Evolutionary conservation across 2,797 vertebrate species (phyloP).

Genomic region (Brachyrhaphis roseni): DNA sequence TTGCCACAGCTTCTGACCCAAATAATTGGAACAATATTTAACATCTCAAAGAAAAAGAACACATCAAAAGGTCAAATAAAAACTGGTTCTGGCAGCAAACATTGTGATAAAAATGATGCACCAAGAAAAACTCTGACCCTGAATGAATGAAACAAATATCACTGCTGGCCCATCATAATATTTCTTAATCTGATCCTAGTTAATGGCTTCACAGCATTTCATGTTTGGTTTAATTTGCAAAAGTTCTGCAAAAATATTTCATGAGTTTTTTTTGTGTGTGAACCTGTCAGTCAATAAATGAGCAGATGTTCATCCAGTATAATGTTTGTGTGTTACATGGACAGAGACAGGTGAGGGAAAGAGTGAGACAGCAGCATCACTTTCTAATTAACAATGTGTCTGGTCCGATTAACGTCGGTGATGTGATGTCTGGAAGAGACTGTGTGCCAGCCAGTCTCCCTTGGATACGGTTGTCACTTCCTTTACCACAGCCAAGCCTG

Average conservation of each 20-base stretch:
- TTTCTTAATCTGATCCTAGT: neutral
- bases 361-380: constrained; percentile 54
- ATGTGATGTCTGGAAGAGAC: constrained; percentile 59
- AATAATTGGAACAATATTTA: neutral
- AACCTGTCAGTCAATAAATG: constrained; percentile 1
- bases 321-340: constrained; percentile 22
- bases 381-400: constrained; percentile 75
- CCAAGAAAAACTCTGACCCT: neutral
- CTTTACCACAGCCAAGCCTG: constrained; percentile 66
- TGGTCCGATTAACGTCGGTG: constrained; percentile 62
- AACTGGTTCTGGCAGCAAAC: neutral
- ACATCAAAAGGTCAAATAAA: neutral
- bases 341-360: constrained; percentile 60
- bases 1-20: neutral
- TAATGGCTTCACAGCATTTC: neutral
- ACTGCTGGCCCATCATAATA: neutral
- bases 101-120: neutral
- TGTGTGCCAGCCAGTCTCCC: constrained; percentile 56
- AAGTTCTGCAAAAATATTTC: neutral
- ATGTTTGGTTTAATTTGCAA: neutral
- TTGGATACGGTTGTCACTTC: constrained; percentile 73
- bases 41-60: neutral
- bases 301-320: constrained; percentile 31
- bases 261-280: constrained; percentile 5
- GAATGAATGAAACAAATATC: neutral